These are phyloP conservation scores for Carapus acus DNA, from an alignment of 2,797 vertebrate species.

Conservation along the genomic window DNA sequence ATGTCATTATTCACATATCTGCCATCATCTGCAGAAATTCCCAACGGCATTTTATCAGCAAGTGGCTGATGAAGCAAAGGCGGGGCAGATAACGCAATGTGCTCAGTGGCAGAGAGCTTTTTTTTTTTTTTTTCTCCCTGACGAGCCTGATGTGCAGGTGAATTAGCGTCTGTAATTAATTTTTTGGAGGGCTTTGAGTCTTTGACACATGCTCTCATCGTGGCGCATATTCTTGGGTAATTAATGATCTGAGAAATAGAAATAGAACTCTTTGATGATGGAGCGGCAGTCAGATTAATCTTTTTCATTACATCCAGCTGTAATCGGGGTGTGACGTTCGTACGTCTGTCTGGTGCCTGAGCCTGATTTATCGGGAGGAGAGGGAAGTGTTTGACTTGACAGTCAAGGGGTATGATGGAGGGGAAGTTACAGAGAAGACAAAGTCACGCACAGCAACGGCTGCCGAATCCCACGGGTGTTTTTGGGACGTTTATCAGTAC, in stretches of 20 bases:
- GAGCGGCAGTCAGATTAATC: conserved; percentile 22
- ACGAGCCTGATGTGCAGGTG: conserved; percentile 40
- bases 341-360: not conserved
- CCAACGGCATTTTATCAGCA: conserved; percentile 26
- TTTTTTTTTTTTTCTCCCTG: no score
- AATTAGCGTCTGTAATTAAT: conserved; percentile 35
- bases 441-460: no score
- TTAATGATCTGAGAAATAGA: conserved; percentile 32
- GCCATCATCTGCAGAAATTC: conserved; percentile 18
- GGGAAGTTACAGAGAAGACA: no score
- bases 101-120: conserved; percentile 29
- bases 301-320: conserved; percentile 15
- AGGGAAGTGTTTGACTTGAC: not conserved
- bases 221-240: conserved; percentile 21
- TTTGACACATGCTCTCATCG: conserved; percentile 18
- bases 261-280: conserved; percentile 11
- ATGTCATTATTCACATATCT: conserved; percentile 11
- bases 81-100: conserved; percentile 28
- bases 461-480: no score
- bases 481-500: no score
- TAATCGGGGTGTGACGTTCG: not conserved
- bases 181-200: conserved; percentile 25
- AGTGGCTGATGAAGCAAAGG: conserved; percentile 13
- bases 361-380: not conserved
- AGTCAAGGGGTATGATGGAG: not conserved